Evolutionary conservation across 2,113 vertebrate genomes (phyloP).

Genomic region (Zapornia atra): DNA sequence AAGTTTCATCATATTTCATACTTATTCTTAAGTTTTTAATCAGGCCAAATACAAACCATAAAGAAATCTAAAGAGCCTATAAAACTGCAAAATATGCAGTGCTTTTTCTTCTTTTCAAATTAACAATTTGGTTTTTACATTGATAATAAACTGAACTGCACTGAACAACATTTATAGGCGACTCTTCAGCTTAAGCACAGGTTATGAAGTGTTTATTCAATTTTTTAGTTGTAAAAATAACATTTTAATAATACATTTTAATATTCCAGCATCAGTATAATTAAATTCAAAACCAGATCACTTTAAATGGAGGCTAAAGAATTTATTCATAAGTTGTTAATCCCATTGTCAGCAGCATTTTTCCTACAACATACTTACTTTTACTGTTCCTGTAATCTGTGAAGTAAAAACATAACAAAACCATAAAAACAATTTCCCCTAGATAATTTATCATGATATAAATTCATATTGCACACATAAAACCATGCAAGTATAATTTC

Average conservation of each 20-base stretch:
- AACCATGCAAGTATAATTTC: background rate
- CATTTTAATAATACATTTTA: background rate
- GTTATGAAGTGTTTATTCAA: background rate
- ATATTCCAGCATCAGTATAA: background rate
- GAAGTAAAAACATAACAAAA: background rate
- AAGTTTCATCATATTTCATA: background rate
- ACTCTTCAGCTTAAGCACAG: background rate
- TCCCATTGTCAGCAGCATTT: background rate
- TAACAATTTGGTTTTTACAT: background rate
- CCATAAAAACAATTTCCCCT: background rate
- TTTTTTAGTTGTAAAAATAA: background rate
- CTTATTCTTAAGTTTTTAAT: background rate
- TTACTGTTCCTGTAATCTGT: background rate
- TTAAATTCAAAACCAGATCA: background rate
- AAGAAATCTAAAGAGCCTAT: background rate
- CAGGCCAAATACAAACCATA: background rate
- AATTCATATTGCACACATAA: background rate
- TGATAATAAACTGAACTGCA: background rate
- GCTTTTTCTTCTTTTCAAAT: background rate
- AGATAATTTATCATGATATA: background rate
- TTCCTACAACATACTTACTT: background rate
- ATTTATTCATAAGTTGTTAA: background rate
- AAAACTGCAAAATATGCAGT: background rate
- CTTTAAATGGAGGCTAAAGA: background rate
- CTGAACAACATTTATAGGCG: background rate